Evolutionary conservation across 2,113 vertebrate genomes (phyloP), one percentile per base, ranked within the genome.

Genomic region (Chascanopsetta lugubris): DNA sequence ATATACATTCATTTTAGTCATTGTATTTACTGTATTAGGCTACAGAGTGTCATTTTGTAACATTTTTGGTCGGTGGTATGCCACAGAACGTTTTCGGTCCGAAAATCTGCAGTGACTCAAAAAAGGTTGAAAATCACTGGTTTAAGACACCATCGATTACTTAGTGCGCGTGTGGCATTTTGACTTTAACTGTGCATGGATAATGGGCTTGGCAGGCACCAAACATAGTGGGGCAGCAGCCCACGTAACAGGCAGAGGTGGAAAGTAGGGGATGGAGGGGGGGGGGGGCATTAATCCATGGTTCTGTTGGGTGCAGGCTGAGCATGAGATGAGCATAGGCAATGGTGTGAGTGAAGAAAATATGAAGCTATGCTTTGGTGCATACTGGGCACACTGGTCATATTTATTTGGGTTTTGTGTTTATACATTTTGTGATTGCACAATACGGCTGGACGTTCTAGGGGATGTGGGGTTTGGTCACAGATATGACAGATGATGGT

Each of bases 181-280:
- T 86, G 83, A 87, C 86, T 88, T 70, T 77, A 80, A 81, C 76
- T 29, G 64, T 82, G 84, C 83, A 73, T 83, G 84, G 82, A 72
- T 87, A 86, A 88, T 82, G 62, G 79, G 65, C 79, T 72, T 83
- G 83, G 85, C 80, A 86, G 66, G 63, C 67, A 20, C 60, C 54
- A 48, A 46, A 49, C 76, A 80, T 72, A 78, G 60, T 46, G 48
- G 74, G 80, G 78, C 69, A 40, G 77, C 49, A 69, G 80, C 77
- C 77, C 84, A 82, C 77, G 72, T 38, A 79, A 30, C 55, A 57
- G 46, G 47, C 63, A 62, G 65, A 18, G 66, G 12, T 46, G 45
- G 45, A 30, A 50, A 26, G 18, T 20, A 6, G 26, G 21, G 66
- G 53, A 10, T 17, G 49, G 72, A 58, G 46, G 66, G 53, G 17